A percentile compares a stretch with the other conserved stretches of the same genome.
Evolutionary conservation across 2,113 vertebrate genomes (phyloP).

Genomic region (Erpornis zantholeuca): DNA sequence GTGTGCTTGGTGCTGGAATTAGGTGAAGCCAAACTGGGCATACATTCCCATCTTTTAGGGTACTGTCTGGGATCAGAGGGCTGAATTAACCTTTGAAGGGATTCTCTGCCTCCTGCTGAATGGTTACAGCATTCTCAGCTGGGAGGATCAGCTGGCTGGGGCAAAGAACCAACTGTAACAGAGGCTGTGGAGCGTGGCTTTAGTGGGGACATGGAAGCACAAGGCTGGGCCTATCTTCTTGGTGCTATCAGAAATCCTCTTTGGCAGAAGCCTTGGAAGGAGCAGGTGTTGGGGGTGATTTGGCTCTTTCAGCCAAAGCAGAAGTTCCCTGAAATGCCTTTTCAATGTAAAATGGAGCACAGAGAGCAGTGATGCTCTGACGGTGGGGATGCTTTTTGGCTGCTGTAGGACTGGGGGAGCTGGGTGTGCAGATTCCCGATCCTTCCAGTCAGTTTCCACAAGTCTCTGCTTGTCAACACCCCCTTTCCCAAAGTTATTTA

Average conservation of each 20-base stretch:
- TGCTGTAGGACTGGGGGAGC: background rate
- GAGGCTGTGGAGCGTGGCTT: background rate
- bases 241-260: background rate
- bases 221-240: background rate
- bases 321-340: background rate
- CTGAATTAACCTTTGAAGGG: background rate
- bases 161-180: background rate
- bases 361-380: background rate
- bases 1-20: background rate
- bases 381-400: background rate
- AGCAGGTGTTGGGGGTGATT: background rate
- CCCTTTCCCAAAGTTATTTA: slow-evolving; percentile 11
- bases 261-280: background rate
- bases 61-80: background rate
- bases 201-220: background rate
- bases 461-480: slow-evolving; percentile 34
- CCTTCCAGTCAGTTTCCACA: background rate
- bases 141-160: background rate
- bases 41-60: background rate
- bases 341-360: background rate
- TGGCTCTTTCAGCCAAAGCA: background rate
- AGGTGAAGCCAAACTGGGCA: background rate
- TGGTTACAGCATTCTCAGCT: background rate
- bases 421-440: background rate
- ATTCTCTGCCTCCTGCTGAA: background rate